These are phyloP conservation scores for Acanthornis magna DNA, from an alignment of 2,797 vertebrate genomes.

Conservation along the genomic window DNA sequence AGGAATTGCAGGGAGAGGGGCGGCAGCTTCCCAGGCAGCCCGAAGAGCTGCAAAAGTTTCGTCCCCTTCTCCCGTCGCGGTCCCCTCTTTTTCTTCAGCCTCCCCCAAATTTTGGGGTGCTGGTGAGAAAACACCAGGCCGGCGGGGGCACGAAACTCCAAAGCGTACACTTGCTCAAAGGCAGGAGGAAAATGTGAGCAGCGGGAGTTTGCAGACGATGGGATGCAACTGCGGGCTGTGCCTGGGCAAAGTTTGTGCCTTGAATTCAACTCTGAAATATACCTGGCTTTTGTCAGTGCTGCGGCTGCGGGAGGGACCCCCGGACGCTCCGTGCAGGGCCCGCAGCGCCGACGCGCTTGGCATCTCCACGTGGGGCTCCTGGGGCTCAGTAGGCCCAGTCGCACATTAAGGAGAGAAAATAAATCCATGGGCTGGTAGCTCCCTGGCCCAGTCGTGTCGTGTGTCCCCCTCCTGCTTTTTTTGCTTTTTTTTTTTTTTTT, in stretches of 20 bases:
- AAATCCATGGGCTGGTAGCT: not conserved
- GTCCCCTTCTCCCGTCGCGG: not conserved
- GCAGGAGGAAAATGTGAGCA: not conserved
- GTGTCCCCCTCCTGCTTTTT: fast-evolving
- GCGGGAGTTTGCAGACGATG: not conserved
- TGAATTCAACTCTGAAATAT: not conserved
- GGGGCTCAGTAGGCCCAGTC: constrained; percentile 35
- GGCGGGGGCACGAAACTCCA: not conserved
- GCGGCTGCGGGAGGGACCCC: not conserved
- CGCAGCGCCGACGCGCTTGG: not conserved
- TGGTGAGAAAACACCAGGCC: not conserved
- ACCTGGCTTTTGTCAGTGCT: not conserved
- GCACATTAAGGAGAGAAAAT: not conserved
- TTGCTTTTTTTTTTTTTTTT: not conserved
- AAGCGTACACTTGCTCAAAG: not conserved
- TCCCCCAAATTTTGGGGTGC: not conserved
- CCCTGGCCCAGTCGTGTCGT: not conserved
- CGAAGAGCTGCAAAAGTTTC: constrained; percentile 28
- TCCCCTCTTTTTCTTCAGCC: not conserved
- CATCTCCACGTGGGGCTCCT: not conserved
- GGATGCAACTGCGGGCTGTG: not conserved
- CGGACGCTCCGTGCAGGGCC: not conserved
- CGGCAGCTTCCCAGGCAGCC: not conserved
- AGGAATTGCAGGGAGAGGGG: constrained; percentile 17
- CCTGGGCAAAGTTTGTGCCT: constrained; percentile 29